Percentiles rank a stretch among this genome's conserved stretches.
phyloP scores from a whole-genome alignment of 1,140 invertebrate species.

The Zaprionus camerounensis region DNA sequence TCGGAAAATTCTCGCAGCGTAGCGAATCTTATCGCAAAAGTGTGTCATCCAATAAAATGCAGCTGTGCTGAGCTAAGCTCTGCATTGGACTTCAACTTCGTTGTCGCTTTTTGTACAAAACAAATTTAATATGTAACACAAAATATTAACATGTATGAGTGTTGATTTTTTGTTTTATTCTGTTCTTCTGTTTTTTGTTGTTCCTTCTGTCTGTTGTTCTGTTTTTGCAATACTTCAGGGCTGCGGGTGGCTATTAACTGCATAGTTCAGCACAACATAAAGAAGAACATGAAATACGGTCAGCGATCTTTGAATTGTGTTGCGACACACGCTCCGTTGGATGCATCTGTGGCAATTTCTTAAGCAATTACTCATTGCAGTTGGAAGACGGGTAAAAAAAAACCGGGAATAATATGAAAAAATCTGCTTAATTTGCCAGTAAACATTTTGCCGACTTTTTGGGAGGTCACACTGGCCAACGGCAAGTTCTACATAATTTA shows the following conservation, averaged over 20 bases:
- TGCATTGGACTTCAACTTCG: slow-evolving; percentile 21
- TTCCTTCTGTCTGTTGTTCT: background rate
- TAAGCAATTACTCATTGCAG: slow-evolving; percentile 19
- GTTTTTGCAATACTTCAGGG: slow-evolving; percentile 12
- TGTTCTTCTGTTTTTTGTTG: background rate
- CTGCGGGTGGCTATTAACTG: slow-evolving; percentile 37
- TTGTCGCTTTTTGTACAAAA: slow-evolving; percentile 7
- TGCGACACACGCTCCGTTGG: slow-evolving; percentile 29
- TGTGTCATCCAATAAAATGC: slow-evolving; percentile 38
- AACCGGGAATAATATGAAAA: background rate
- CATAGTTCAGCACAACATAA: slow-evolving; percentile 7
- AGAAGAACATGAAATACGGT: slow-evolving; percentile 14
- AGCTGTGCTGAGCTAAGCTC: slow-evolving; percentile 44
- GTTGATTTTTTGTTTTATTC: background rate
- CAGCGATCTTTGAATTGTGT: slow-evolving; percentile 33
- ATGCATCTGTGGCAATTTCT: slow-evolving; percentile 31
- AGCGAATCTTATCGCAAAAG: slow-evolving; percentile 19
- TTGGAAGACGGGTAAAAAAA: background rate
- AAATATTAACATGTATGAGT: slow-evolving; percentile 12
- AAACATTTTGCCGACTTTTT: background rate
- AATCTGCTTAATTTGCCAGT: background rate
- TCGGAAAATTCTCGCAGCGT: slow-evolving; percentile 48
- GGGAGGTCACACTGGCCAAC: slow-evolving; percentile 26
- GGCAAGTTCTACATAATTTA: background rate
- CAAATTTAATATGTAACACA: slow-evolving; percentile 16